Base-by-base conservation (phyloP, 2,797 vertebrate genomes). In the Chelmon rostratus region DNA sequence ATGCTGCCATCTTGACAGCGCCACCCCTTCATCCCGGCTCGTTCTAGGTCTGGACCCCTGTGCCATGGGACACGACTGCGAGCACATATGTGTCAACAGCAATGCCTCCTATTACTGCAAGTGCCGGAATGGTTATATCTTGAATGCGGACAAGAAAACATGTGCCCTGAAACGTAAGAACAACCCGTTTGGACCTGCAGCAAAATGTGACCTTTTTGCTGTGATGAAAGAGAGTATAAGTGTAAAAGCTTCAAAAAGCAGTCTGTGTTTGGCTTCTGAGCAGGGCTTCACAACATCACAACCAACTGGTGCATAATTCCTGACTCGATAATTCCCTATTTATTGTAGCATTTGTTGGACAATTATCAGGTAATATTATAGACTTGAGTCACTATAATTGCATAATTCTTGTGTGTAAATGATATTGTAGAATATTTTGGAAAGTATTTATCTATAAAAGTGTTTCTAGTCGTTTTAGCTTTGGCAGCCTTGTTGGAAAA, bases 121-220 rank as follows among this genome's bases (percentile, higher is more conserved):
- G 92, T 98, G 97, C 92, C 91, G 93, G 38, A 90, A 83, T 16
- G 96, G 96, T 78, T 97, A 94, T 83, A 87, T 88, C 90, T 90
- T 98, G 93, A 97, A 97, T 71, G 82, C 89, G n/a, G 97, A 98
- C 92, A 89, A 92, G 92, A 97, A 93, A 90, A 97, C 95, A 0
- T 98, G 97, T 90, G 95, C 96, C 83, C 91, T 92, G 93, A 93
- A 96, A 96, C 84, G 91, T 93, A 95, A 95, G 94, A 85, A 47
- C 73, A 71, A 74, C 78, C 50, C 73, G 73, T 73, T 10, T 65
- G 62, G 70, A 81, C 76, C 52, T 84, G 68, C 68, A 59, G 69
- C 46, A 53, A 54, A n/a, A 76, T 68, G 21, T 78, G 33, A 47
- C 68, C 68, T 61, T 62, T 66, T 71, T 80, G 63, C 53, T 83